phyloP scores from a whole-genome alignment of 2,113 vertebrate species.

The Pimephales promelas region DNA sequence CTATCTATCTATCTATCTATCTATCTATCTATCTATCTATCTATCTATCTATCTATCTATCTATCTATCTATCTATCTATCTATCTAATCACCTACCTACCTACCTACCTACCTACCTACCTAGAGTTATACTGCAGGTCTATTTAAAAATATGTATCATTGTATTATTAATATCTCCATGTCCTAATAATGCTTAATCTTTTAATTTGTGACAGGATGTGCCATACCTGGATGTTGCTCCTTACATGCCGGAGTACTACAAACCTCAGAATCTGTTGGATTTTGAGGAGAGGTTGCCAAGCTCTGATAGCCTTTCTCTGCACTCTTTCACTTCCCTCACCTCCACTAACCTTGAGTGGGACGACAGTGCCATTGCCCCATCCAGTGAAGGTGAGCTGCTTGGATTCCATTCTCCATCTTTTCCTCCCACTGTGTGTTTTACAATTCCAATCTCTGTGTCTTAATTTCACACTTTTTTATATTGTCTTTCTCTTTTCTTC shows the following conservation, averaged over 20 bases:
- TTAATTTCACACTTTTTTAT: neutral
- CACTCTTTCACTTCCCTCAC: slow-evolving; percentile 96
- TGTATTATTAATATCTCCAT: neutral
- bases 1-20: too few relatives aligned
- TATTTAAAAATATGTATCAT: too few relatives aligned
- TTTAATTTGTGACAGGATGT: slow-evolving; percentile 80
- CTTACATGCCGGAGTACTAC: slow-evolving; percentile 99
- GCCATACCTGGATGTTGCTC: slow-evolving; percentile 94
- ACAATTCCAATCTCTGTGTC: neutral
- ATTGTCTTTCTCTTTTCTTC: neutral
- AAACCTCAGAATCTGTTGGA: slow-evolving; percentile 95
- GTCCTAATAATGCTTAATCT: neutral
- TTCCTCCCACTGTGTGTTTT: neutral
- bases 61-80: too few relatives aligned
- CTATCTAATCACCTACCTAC: too few relatives aligned
- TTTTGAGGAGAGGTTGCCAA: slow-evolving; percentile 94
- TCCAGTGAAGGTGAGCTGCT: slow-evolving; percentile 91
- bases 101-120: too few relatives aligned
- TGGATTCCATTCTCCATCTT: neutral
- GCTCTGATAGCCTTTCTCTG: slow-evolving; percentile 93
- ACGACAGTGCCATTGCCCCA: slow-evolving; percentile 95
- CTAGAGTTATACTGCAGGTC: neutral
- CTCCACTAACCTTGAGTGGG: slow-evolving; percentile 98
- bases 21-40: too few relatives aligned
- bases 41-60: too few relatives aligned